These are phyloP conservation scores for Drosophila mayaguana DNA, from an alignment of 2,888 invertebrate species.

Conservation along the genomic window DNA sequence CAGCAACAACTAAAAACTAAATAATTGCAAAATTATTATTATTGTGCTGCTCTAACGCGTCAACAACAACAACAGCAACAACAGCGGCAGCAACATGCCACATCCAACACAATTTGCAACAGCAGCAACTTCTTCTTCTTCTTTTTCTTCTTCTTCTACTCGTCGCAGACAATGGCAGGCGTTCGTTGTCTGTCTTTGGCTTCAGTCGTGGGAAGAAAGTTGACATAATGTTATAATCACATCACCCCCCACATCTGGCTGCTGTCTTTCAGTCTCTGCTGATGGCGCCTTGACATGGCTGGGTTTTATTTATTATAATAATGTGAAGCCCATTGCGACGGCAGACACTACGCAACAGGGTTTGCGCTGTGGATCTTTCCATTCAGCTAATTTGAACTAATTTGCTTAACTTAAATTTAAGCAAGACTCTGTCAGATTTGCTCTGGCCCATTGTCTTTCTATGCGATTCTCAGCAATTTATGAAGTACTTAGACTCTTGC, in stretches of 20 bases:
- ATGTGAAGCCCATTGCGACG: slow-evolving; percentile 62
- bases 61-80: slow-evolving; percentile 26
- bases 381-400: neutral
- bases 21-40: slow-evolving; percentile 74
- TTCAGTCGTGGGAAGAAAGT: slow-evolving; percentile 76
- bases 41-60: slow-evolving; percentile 61
- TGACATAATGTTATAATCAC: slow-evolving; percentile 79
- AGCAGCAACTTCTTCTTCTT: slow-evolving; percentile 16
- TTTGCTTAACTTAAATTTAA: neutral
- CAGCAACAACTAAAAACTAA: slow-evolving; percentile 48
- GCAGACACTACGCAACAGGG: slow-evolving; percentile 50
- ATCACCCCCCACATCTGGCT: slow-evolving; percentile 54
- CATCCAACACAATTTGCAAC: slow-evolving; percentile 50
- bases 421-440: neutral
- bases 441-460: neutral
- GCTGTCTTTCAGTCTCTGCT: slow-evolving; percentile 21
- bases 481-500: neutral
- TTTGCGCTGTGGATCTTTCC: neutral
- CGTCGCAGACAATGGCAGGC: slow-evolving; percentile 45
- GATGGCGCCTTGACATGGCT: slow-evolving; percentile 69
- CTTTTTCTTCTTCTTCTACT: slow-evolving; percentile 17
- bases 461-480: slow-evolving; percentile 8
- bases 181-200: slow-evolving; percentile 21
- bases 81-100: slow-evolving; percentile 37
- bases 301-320: slow-evolving; percentile 61